Evolutionary conservation across 2,113 vertebrate species (phyloP).

Genomic region (Etia nguti): DNA sequence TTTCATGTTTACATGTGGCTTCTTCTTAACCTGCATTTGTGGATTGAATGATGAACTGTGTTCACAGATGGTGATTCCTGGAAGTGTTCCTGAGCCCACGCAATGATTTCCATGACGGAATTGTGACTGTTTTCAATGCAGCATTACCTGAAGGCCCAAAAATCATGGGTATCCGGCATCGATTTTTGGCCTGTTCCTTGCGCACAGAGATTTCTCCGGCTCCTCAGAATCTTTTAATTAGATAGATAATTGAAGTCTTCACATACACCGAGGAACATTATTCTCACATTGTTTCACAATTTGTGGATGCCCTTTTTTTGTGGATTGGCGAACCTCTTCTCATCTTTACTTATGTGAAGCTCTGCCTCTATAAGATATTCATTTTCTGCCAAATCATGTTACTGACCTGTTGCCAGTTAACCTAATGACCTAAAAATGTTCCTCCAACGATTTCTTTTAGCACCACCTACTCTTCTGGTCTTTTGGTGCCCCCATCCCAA

Average conservation of each 20-base stretch:
- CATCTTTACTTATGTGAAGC: background rate
- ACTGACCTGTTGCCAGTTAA: background rate
- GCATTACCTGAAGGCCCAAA: background rate
- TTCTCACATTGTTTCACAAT: background rate
- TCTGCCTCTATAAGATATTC: background rate
- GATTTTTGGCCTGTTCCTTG: background rate
- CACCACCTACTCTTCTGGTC: background rate
- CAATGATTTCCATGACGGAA: background rate
- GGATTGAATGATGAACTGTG: background rate
- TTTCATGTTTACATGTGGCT: background rate
- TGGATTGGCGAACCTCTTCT: accelerated
- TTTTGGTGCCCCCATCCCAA: background rate
- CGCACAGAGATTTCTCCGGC: background rate
- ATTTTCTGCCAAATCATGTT: background rate
- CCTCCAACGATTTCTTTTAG: background rate
- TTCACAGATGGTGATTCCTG: background rate
- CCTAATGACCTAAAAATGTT: background rate
- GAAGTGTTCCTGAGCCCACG: background rate
- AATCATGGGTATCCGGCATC: background rate
- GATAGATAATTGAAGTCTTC: background rate
- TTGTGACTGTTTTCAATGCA: background rate
- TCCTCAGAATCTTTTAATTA: background rate
- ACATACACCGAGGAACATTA: background rate
- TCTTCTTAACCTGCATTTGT: background rate
- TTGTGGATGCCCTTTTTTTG: background rate